Evolutionary conservation across 2,113 vertebrate species (phyloP).

Genomic region (Zeus faber): DNA sequence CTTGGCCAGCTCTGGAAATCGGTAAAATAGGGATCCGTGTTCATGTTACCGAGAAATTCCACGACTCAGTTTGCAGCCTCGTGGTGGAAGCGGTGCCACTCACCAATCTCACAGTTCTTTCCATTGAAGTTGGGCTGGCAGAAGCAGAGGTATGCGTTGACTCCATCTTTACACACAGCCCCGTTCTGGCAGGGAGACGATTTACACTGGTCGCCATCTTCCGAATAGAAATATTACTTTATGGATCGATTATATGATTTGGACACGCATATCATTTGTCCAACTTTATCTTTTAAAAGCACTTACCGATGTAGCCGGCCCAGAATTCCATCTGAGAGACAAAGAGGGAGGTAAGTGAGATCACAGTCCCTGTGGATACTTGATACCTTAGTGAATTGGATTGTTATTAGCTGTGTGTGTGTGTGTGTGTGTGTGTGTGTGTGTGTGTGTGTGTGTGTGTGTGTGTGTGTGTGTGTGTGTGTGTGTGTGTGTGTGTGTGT

Average conservation of each 20-base stretch:
- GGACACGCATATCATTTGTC: background rate
- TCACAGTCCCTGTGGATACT: too few relatives aligned
- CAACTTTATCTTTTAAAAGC: background rate
- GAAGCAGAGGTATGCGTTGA: slow-evolving; percentile 84
- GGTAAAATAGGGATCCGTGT: too few relatives aligned
- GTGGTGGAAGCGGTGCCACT: slow-evolving; percentile 19
- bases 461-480: too few relatives aligned
- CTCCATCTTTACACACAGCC: slow-evolving; percentile 78
- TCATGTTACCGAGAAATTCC: too few relatives aligned
- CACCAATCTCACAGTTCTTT: slow-evolving; percentile 92
- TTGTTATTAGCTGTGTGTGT: too few relatives aligned
- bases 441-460: too few relatives aligned
- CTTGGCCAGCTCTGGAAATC: slow-evolving; percentile 76
- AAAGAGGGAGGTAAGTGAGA: slow-evolving; percentile 2
- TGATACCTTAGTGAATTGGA: too few relatives aligned
- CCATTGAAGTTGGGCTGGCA: slow-evolving; percentile 82
- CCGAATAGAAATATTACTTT: background rate
- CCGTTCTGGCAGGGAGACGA: slow-evolving; percentile 87
- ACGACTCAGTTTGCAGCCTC: background rate
- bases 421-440: too few relatives aligned
- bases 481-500: too few relatives aligned
- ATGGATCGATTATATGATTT: rapidly evolving
- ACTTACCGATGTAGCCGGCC: slow-evolving; percentile 50
- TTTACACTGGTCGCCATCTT: slow-evolving; percentile 90
- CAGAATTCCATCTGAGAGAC: slow-evolving; percentile 61